Evolutionary conservation across 2,888 invertebrate species (phyloP), one percentile per base, ranked within the genome.

Genomic region (Drosophila picticornis): DNA sequence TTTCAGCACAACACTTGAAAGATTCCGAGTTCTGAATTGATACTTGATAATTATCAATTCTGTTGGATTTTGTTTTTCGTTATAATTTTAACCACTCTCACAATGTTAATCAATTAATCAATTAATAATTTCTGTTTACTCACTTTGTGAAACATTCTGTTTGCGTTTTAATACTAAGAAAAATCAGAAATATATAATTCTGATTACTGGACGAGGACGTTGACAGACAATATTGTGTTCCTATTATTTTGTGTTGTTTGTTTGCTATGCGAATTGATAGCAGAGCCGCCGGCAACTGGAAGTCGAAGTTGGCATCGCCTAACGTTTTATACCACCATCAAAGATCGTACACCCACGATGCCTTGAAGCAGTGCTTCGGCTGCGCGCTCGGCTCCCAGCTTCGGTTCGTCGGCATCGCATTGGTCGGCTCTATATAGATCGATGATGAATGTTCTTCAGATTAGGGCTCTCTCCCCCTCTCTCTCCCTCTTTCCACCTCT

Each of bases 231-330:
- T 25, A 58, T 48, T 46, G 13, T 46, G 40, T 53, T 38, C 38
- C 16, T 57, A n/a, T 29, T 57, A n/a, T 16, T 38, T n/a, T 43
- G 16, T 57, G 9, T 40, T 60, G 40, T 67, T 72, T 70, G 62
- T 67, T 72, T 70, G 62, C 51, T 63, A 63, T 76, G 67, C 62
- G 73, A 63, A 38, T 81, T 79, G 75, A 68, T 80, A 61, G 85
- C 77, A 58, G 61, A 70, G 83, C 85, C 80, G 81, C 70, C 81
- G 55, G 72, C 84, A 73, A 85, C 85, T 85, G 90, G 73, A 67
- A 74, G 79, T 72, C 52, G 25, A 51, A 57, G 56, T 60, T 46
- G 78, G 55, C 53, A 68, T 81, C 64, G 72, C 56, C 66, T 67
- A 78, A 78, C 82, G 50, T 86, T 85, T 85, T 85, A 85, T 85